phyloP scores from a whole-genome alignment of 2,888 invertebrate species.

The Pegoplata infirma region DNA sequence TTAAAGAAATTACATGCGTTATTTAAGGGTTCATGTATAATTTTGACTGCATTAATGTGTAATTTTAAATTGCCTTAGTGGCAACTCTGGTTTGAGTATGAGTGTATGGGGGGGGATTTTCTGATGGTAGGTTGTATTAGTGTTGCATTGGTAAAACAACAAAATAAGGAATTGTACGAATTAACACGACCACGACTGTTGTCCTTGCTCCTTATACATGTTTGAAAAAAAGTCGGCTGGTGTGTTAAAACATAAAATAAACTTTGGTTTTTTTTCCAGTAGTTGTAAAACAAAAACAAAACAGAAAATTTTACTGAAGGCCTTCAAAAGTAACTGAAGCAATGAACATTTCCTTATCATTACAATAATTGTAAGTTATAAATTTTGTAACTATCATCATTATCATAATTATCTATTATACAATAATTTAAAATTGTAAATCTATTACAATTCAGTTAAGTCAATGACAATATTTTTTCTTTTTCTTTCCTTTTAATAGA shows the following conservation, averaged over 20 bases:
- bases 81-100: background rate
- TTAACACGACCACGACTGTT: slow-evolving; percentile 52
- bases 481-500: too few species aligned
- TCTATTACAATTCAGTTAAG: too few species aligned
- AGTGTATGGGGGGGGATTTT: too few species aligned
- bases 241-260: slow-evolving; percentile 49
- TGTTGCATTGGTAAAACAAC: background rate
- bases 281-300: too few species aligned
- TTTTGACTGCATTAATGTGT: too few species aligned
- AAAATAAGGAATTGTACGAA: slow-evolving; percentile 46
- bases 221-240: slow-evolving; percentile 34
- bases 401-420: background rate
- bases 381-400: slow-evolving; percentile 10
- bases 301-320: slow-evolving; percentile 51
- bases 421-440: background rate
- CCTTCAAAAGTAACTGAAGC: slow-evolving; percentile 60
- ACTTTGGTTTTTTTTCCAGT: slow-evolving; percentile 46
- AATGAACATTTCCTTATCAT: slow-evolving; percentile 53
- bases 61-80: too few species aligned
- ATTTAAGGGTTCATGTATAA: too few species aligned
- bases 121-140: too few species aligned
- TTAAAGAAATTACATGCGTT: too few species aligned
- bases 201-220: slow-evolving; percentile 61
- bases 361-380: background rate
- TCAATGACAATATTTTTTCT: too few species aligned